Base-by-base conservation (phyloP, 2,113 vertebrate genomes). In the Jaculus jaculus region DNA sequence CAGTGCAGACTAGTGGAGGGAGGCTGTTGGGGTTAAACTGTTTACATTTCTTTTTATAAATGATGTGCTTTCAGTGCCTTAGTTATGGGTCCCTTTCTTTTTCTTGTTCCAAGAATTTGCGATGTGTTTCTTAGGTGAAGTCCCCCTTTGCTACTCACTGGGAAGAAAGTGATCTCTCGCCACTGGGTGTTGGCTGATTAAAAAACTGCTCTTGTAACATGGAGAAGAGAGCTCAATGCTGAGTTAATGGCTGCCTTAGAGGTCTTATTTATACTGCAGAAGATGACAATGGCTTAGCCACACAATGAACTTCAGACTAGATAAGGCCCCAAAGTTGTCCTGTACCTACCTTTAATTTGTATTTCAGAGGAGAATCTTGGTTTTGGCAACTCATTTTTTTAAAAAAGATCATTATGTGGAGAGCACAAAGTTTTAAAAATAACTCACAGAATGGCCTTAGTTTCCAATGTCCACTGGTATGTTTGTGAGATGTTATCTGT, bases 361-460 rank as follows among this genome's bases (percentile, higher is more conserved):
- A 97, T 97, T 93, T 95, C 68, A 84, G 34, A 93, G 94, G 89
- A 94, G 68, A 87, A 91, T 95, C 65, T 0, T 20, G 95, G 92
- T 97, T 98, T 98, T 92, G 95, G 95, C 97, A 96, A 96, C 84
- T 96, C 89, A 60, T 93, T 97, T 98, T 97, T 98, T 95, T n/a
- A n/a, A n/a, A 94, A 97, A 97, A 93, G 80, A 96, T 79, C 80
- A 92, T 96, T 96, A 90, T 96, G 93, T 95, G 93, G 91, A 96
- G 93, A 98, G 97, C 84, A 94, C 80, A 92, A 93, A 89, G 81
- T 96, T 97, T 96, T 96, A 90, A 97, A 98, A 96, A 96, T 91
- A 86, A 95, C 73, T 97, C 97, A 97, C 97, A 97, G 85, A 96
- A 97, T 96, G 96, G 97, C 98, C 98, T 98, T 98, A 98, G 98